These are phyloP conservation scores for Tenthredo distinguenda DNA, from an alignment of 2,888 invertebrate species.

Conservation along the genomic window DNA sequence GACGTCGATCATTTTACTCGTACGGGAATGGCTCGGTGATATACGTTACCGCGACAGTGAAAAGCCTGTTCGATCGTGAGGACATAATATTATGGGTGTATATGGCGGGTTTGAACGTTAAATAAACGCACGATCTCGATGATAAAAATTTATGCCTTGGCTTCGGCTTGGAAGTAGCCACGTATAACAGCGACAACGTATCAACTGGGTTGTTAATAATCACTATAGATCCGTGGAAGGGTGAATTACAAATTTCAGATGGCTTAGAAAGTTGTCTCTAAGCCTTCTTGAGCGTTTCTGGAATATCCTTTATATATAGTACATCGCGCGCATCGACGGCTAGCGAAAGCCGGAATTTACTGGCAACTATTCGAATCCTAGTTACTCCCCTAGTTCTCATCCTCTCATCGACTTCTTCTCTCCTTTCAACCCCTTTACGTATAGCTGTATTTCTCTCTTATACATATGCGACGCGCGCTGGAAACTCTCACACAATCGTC, in stretches of 20 bases:
- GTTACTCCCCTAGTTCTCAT: slow-evolving; percentile 7
- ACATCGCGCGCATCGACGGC: slow-evolving; percentile 4
- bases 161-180: background rate
- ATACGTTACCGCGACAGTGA: background rate
- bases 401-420: background rate
- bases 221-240: background rate
- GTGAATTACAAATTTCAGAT: slow-evolving; percentile 32
- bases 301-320: background rate
- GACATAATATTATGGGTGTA: background rate
- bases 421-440: background rate
- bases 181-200: background rate
- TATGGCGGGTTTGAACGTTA: background rate
- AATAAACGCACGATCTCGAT: background rate
- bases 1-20: background rate
- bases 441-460: slow-evolving; percentile 28
- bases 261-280: slow-evolving; percentile 39
- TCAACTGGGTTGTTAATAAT: slow-evolving; percentile 39
- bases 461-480: slow-evolving; percentile 55
- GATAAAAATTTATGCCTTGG: background rate
- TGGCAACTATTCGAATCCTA: slow-evolving; percentile 46
- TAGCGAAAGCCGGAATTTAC: slow-evolving; percentile 40
- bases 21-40: background rate
- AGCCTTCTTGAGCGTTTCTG: slow-evolving; percentile 20
- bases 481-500: slow-evolving; percentile 57
- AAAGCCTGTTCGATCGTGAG: background rate